Conservation (phyloP, 1,140 invertebrate genomes). For the Trichonephila clavata region DNA sequence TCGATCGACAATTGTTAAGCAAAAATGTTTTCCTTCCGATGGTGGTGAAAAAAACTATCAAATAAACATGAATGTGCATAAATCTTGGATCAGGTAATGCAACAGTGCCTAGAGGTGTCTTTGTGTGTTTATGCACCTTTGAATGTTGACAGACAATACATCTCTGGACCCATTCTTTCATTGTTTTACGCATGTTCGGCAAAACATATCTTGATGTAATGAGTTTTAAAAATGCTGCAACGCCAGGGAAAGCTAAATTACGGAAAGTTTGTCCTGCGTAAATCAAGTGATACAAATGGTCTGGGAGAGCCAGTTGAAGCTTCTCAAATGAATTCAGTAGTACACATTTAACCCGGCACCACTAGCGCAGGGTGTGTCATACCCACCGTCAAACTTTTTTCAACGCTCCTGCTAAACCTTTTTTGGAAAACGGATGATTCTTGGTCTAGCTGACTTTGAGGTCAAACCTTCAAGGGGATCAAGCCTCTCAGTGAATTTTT, state of each 20-base stretch:
- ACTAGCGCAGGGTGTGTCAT: no score
- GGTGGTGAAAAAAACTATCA: constrained; percentile 82
- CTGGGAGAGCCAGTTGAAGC: background rate
- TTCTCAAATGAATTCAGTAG: background rate
- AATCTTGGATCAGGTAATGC: background rate
- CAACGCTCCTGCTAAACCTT: no score
- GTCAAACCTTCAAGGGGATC: no score
- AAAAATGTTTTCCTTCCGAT: constrained; percentile 79
- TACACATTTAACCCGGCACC: no score
- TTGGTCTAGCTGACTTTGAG: no score
- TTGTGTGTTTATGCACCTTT: background rate
- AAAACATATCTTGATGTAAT: background rate
- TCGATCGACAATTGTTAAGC: constrained; percentile 80
- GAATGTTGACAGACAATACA: background rate
- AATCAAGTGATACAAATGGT: no score
- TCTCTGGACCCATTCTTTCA: background rate
- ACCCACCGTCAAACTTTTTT: no score
- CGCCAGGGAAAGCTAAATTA: background rate
- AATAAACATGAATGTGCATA: constrained; percentile 82
- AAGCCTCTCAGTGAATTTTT: no score
- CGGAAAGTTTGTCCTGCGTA: background rate
- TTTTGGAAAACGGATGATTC: no score
- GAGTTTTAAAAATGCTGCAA: background rate
- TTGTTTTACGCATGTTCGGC: background rate
- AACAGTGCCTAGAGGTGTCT: no score